phyloP scores from a whole-genome alignment of 2,888 invertebrate species.

The Cactoblastis cactorum region DNA sequence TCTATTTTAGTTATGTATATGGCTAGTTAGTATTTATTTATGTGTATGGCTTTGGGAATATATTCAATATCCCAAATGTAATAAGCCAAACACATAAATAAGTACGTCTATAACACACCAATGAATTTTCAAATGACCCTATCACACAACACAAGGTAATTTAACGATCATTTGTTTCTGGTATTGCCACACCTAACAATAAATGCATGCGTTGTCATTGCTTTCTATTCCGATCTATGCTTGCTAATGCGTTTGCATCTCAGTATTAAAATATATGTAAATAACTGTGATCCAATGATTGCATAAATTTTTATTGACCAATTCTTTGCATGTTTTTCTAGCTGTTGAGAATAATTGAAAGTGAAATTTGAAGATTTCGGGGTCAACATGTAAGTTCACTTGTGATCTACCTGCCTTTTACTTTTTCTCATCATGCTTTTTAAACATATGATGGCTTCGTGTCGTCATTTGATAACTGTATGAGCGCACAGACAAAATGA shows the following conservation, averaged over 20 bases:
- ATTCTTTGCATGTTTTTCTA: conserved; percentile 26
- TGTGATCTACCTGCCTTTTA: conserved; percentile 18
- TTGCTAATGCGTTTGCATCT: conserved; percentile 29
- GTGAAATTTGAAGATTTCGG: conserved; percentile 27
- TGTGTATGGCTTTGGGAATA: too few relatives aligned
- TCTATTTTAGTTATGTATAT: too few relatives aligned
- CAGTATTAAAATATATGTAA: conserved; percentile 30
- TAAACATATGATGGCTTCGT: background rate
- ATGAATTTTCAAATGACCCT: conserved; percentile 3
- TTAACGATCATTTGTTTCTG: background rate
- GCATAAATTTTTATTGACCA: conserved; percentile 18
- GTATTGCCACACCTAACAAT: background rate
- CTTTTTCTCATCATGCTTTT: conserved; percentile 20
- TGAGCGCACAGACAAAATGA: background rate
- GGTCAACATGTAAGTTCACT: conserved; percentile 19
- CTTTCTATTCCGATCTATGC: conserved; percentile 28
- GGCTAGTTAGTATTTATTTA: too few relatives aligned
- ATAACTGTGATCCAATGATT: conserved; percentile 26
- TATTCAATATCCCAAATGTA: too few relatives aligned
- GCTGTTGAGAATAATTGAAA: conserved; percentile 33
- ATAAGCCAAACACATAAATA: too few relatives aligned
- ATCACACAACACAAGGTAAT: background rate
- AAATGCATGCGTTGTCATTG: conserved; percentile 21
- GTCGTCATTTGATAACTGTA: background rate
- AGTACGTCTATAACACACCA: background rate